Evolutionary conservation across 2,888 invertebrate genomes (phyloP).

Genomic region (Dioctria rufipes): DNA sequence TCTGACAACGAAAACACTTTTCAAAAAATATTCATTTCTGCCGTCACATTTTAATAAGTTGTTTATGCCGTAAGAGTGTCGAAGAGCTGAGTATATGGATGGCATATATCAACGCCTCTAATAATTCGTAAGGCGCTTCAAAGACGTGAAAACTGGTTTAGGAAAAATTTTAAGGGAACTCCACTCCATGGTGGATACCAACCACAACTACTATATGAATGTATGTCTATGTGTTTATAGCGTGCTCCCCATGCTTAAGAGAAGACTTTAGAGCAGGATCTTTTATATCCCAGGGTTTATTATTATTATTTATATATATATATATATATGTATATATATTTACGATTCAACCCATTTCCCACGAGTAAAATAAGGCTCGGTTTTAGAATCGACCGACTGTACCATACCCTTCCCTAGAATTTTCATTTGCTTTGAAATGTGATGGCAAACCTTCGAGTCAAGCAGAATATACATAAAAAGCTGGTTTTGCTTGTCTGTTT

Average conservation of each 20-base stretch:
- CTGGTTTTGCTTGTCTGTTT: too few relatives aligned
- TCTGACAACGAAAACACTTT: conserved; percentile 24
- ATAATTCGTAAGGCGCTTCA: background rate
- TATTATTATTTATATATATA: background rate
- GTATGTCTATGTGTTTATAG: too few relatives aligned
- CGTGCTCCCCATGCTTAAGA: too few relatives aligned
- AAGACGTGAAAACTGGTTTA: background rate
- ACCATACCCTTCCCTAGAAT: background rate
- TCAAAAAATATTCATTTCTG: conserved; percentile 26
- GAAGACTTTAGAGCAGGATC: background rate
- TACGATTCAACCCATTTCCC: conserved; percentile 27
- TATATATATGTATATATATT: background rate
- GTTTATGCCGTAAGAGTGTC: conserved; percentile 16
- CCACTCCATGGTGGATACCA: background rate
- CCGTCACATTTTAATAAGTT: conserved; percentile 49
- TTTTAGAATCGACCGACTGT: background rate
- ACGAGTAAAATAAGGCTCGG: background rate
- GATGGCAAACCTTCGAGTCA: background rate
- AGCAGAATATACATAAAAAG: background rate
- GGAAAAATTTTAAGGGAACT: background rate
- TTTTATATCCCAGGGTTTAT: conserved; percentile 7
- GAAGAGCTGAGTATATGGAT: background rate
- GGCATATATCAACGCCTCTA: background rate
- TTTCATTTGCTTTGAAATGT: conserved; percentile 33
- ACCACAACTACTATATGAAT: background rate